Percentiles rank a stretch among this genome's conserved stretches.
Conservation (phyloP, 2,113 vertebrate species). For the Eclectus roratus region DNA sequence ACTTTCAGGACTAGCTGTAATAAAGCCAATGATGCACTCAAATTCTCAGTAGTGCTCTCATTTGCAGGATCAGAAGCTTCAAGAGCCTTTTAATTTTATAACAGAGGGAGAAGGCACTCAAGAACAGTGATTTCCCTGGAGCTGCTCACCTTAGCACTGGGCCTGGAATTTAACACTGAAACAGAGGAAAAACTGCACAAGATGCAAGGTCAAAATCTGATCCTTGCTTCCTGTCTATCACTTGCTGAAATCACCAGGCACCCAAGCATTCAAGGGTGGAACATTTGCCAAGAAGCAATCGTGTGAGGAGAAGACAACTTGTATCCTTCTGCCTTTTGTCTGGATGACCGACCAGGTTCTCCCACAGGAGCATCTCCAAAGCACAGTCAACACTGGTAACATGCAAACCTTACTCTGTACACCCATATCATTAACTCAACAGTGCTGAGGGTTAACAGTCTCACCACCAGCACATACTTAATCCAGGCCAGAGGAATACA, state of each 20-base stretch:
- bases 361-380: neutral
- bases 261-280: neutral
- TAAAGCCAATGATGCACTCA: neutral
- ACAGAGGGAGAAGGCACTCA: neutral
- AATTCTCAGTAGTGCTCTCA: neutral
- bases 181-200: neutral
- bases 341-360: neutral
- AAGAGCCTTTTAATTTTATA: constrained; percentile 6
- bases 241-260: neutral
- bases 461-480: neutral
- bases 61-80: neutral
- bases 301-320: neutral
- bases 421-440: neutral
- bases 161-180: neutral
- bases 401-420: neutral
- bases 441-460: neutral
- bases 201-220: neutral
- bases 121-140: neutral
- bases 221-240: neutral
- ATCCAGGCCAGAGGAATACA: neutral
- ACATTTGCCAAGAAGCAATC: neutral
- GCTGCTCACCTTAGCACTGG: neutral
- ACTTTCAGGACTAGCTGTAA: neutral
- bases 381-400: neutral
- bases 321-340: neutral